These are phyloP conservation scores for Gila robusta DNA, from an alignment of 2,797 vertebrate genomes.

Conservation along the genomic window DNA sequence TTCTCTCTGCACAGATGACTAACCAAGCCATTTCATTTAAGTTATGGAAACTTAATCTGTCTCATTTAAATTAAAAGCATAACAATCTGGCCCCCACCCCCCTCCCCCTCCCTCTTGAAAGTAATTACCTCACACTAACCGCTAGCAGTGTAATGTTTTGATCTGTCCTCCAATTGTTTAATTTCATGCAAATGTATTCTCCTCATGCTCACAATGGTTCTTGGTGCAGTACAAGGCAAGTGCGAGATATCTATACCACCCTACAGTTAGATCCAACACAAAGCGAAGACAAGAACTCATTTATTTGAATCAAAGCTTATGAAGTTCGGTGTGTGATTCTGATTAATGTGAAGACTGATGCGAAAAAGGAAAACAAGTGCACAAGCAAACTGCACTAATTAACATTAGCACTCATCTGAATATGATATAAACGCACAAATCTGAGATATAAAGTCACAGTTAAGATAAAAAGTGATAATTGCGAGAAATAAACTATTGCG, in stretches of 20 bases:
- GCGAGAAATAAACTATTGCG: no score
- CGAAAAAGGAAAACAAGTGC: constrained; percentile 13
- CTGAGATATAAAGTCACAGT: background rate
- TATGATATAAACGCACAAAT: background rate
- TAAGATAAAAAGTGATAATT: no score
- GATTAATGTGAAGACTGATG: constrained; percentile 38
- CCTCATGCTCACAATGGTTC: constrained; percentile 21
- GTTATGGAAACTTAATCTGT: constrained; percentile 29
- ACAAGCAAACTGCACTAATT: background rate
- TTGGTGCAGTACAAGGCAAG: constrained; percentile 18
- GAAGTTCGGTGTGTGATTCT: constrained; percentile 29
- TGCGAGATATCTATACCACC: background rate
- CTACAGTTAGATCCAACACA: constrained; percentile 19
- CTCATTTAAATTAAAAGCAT: constrained; percentile 32
- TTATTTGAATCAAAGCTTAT: constrained; percentile 17
- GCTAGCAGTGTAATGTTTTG: constrained; percentile 24
- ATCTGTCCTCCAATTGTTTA: constrained; percentile 41
- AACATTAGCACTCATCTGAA: background rate
- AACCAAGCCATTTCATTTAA: constrained; percentile 25
- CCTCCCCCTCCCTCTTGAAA: constrained; percentile 13
- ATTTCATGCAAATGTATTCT: constrained; percentile 51
- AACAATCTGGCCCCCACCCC: constrained; percentile 4
- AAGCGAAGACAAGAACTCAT: background rate
- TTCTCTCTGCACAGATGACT: constrained; percentile 4
- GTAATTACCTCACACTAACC: constrained; percentile 41